Evolutionary conservation across 2,797 vertebrate genomes (phyloP), one percentile per base, ranked within the genome.

Genomic region (Arctocebus calabarensis): DNA sequence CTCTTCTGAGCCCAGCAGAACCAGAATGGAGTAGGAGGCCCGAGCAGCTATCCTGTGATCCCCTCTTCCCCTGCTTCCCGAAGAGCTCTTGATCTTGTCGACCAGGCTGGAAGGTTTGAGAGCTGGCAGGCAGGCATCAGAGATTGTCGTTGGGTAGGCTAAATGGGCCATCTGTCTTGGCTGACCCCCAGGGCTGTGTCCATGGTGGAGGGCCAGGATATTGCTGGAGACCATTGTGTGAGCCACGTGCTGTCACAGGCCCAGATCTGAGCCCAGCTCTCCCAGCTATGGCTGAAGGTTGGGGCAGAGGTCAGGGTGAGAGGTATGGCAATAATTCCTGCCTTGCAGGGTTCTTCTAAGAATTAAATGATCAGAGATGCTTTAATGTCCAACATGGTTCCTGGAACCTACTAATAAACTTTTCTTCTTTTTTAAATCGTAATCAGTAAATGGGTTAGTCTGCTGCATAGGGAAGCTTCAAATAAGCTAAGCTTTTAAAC

Each of bases 361-460:
- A 94, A 84, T 77, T 88, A 92, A 90, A 62, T 66, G 23, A 55
- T 43, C 70, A 86, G 90, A 92, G 94, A 57, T 57, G 57, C 79
- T 94, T 90, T 94, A 66, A 64, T 89, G 59, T 90, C 43, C 79
- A 77, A 61, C 64, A 16, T 19, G 37, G 17, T 68, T 94, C 62
- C 87, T n/a, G 22, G 29, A 92, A 89, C 84, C 61, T 40, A 25
- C 52, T 92, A 85, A 81, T 91, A 85, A 94, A 70, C 70, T 29
- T 52, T 70, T 55, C 22, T 68, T 43, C 37, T 48, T 19, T 17
- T 25, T 5, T 2, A 57, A 88, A 77, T 64, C 2, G 8, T 83
- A 73, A 91, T 94, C 59, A 84, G 90, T 88, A 94, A 95, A 95
- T 71, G 95, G 92, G 81, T 92, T 97, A 96, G 95, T 96, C 62